These are phyloP conservation scores for Cephus pygmeus DNA, from an alignment of 2,888 invertebrate species.

Conservation along the genomic window DNA sequence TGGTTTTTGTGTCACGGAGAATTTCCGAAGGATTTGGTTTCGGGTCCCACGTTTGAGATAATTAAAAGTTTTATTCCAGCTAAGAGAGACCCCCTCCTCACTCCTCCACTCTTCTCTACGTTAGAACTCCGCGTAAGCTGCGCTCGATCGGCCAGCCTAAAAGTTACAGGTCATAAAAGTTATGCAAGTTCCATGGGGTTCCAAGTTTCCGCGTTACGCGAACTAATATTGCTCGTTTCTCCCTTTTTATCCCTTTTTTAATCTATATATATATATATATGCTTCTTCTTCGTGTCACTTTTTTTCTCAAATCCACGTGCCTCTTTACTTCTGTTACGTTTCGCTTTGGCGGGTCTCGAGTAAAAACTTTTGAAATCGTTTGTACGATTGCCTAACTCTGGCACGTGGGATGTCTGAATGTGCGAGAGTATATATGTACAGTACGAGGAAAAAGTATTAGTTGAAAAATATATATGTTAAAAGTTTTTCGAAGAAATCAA, in stretches of 20 bases:
- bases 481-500: too few species aligned
- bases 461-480: not conserved
- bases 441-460: not conserved
- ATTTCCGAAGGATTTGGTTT: not conserved
- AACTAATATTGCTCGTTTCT: constrained; percentile 44
- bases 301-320: not conserved
- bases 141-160: constrained; percentile 26
- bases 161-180: constrained; percentile 51
- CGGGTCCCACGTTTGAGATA: not conserved
- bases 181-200: constrained; percentile 38
- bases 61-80: constrained; percentile 3
- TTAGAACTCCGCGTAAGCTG: not conserved
- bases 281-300: not conserved
- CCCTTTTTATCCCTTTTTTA: not conserved
- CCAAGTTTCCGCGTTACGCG: constrained; percentile 16
- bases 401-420: not conserved
- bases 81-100: constrained; percentile 24
- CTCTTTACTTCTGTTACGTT: not conserved
- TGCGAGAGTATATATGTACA: not conserved
- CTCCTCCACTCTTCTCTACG: not conserved
- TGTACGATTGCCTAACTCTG: not conserved
- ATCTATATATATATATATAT: not conserved
- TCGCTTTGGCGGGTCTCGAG: constrained; percentile 11
- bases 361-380: constrained; percentile 23
- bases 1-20: not conserved